Evolutionary conservation across 2,113 vertebrate species (phyloP), one percentile per base, ranked within the genome.

Genomic region (Callopanchax toddi): DNA sequence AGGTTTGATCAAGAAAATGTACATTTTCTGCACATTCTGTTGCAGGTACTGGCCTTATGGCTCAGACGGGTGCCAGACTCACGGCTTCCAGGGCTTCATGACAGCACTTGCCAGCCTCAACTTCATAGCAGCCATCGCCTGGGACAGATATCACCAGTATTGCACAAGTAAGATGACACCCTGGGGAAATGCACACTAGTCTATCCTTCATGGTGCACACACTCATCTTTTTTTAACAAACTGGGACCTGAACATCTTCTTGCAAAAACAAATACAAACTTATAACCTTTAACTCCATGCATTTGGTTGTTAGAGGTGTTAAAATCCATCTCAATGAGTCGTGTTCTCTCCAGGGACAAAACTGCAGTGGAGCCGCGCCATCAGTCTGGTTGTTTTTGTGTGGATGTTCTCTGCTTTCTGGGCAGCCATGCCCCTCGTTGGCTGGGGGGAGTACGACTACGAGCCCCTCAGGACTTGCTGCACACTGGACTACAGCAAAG

Each of bases 401-500:
- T 99, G 97, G 97, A 75, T 95, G 0, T 97, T 96, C 65, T 87
- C 93, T 43, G 91, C 91, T 40, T 98, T 97, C 86, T 99, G 97
- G 97, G 78, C 97, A 0, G 82, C 94, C 37, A 95, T 99, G 94
- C 97, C 97, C 36, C 90, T 99, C 34, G 75, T 99, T 61, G 97
- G 97, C 7, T 99, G 97, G 97, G 97, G 97, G 54, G 91, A 92
- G 79, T 99, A 99, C 0, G 93, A 96, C 80, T 98, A 97, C 0
- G 97, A 99, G 64, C 97, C 96, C 0, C 90, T 99, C 26, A 93
- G 96, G 86, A 98, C 95, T 23, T 99, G 97, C 91, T 99, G 96
- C 72, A 98, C 95, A 1, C 84, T 99, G 92, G 96, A 98, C 85
- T 96, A 96, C 80, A 94, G 90, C 86, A 96, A 91, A 79, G 93